Evolutionary conservation across 2,113 vertebrate genomes (phyloP).

Genomic region (Ammospiza nelsoni): DNA sequence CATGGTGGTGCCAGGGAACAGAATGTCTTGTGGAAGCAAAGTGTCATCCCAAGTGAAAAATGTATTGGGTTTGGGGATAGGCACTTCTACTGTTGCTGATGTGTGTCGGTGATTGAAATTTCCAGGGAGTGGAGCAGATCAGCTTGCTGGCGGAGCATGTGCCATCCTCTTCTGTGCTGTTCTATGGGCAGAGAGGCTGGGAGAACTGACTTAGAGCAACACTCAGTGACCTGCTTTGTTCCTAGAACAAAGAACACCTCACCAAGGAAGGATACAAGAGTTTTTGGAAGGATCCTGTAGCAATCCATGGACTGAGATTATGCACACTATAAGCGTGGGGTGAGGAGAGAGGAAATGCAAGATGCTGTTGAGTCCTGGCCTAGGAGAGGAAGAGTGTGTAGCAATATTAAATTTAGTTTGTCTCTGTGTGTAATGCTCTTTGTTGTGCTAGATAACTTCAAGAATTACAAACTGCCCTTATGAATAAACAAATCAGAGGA

Average conservation of each 20-base stretch:
- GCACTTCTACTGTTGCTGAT: neutral
- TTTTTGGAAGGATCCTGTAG: neutral
- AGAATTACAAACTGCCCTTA: neutral
- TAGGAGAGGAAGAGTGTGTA: neutral
- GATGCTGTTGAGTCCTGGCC: neutral
- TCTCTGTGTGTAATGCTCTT: neutral
- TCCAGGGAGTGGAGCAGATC: neutral
- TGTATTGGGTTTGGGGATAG: neutral
- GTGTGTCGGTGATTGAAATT: neutral
- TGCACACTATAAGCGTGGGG: neutral
- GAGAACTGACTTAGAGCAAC: neutral
- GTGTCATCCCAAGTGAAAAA: neutral
- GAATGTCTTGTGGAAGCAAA: neutral
- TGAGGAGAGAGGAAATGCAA: neutral
- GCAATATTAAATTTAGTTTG: neutral
- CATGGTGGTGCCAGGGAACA: neutral
- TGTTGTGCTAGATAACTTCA: neutral
- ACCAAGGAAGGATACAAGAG: neutral
- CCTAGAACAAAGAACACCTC: neutral
- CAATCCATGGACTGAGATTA: neutral
- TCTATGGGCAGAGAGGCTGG: neutral
- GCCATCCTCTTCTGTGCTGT: accelerated
- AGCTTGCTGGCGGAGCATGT: accelerated
- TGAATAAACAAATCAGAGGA: neutral
- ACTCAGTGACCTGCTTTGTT: neutral